Evolutionary conservation across 1,140 invertebrate genomes (phyloP), one percentile per base, ranked within the genome.

Genomic region (Homalodisca vitripennis): DNA sequence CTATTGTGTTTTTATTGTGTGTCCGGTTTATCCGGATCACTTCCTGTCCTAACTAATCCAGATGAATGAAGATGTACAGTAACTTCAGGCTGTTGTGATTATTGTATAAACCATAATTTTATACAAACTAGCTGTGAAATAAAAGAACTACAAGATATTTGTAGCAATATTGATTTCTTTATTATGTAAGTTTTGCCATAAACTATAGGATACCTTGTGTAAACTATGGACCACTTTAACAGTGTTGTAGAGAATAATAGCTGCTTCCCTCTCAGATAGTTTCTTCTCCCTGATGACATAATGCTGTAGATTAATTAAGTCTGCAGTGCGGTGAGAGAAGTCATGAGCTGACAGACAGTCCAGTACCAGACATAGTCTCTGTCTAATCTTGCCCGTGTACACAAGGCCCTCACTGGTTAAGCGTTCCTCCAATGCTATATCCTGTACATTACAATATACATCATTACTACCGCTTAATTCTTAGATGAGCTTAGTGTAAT

Each of bases 201-300:
- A n/a, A n/a, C n/a, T n/a, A n/a, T n/a, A n/a, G n/a, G n/a, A n/a
- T n/a, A 89, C 88, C 82, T 89, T 85, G 82, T 94, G 92, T 65
- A 94, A 82, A 79, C 85, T 87, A 34, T 88, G 84, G 3, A 93
- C 90, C 68, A 92, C 87, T 75, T 84, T 83, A 17, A 92, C 89
- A 73, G 92, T 89, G 78, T 92, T 86, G 75, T 87, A 87, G 76
- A 94, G 92, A 76, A 94, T 91, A 41, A 88, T 76, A 48, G 93
- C 82, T 29, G 90, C 88, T 79, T 93, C 90, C 74, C 85, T 87
- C 77, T 93, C 91, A 12, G 84, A 82, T 30, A 94, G 82, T 78
- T 90, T 92, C 74, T 92, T 92, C 72, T 92, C 89, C 79, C 87
- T 88, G 60, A 92, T 92, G 3, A 94, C 89, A 80, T 93, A 91